Evolutionary conservation across 1,140 invertebrate species (phyloP).

Genomic region (Caenorhabditis latens): DNA sequence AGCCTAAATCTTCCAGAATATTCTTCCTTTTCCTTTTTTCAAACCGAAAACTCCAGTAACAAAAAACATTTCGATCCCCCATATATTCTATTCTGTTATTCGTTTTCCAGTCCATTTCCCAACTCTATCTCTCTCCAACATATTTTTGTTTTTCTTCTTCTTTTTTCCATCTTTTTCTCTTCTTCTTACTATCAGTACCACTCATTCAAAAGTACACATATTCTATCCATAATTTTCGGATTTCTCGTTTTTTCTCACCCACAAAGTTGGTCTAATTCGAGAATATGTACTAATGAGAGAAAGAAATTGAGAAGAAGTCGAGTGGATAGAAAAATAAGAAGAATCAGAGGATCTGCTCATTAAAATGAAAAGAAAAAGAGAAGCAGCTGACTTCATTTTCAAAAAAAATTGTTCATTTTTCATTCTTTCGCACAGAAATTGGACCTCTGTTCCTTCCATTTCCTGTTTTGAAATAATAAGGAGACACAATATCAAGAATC

Average conservation of each 20-base stretch:
- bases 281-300: background rate
- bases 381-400: background rate
- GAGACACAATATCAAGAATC: no score
- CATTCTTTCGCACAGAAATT: background rate
- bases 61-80: no score
- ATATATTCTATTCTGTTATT: no score
- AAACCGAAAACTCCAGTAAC: no score
- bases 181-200: background rate
- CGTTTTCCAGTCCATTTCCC: no score
- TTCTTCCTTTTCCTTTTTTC: no score
- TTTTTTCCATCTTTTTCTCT: background rate
- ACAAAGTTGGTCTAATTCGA: background rate
- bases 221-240: background rate
- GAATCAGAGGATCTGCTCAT: background rate
- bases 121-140: background rate
- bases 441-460: background rate
- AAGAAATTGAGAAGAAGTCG: background rate
- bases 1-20: no score
- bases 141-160: background rate
- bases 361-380: background rate
- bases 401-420: background rate
- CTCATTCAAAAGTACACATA: background rate
- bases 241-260: background rate
- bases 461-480: constrained; percentile 23
- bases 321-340: background rate